Base-by-base conservation (phyloP, 2,888 invertebrate genomes). In the Timema podura region DNA sequence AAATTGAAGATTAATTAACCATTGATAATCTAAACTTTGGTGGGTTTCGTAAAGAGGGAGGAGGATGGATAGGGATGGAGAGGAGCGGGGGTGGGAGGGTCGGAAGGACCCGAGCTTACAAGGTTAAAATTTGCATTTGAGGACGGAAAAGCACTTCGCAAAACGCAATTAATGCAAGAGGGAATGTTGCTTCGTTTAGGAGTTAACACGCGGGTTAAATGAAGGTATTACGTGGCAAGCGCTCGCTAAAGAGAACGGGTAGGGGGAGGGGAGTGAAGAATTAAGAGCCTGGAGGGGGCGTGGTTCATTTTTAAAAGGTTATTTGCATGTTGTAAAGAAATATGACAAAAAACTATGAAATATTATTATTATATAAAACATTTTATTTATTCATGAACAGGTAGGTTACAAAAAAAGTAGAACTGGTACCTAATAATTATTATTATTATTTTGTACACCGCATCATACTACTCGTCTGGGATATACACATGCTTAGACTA, bases 1-100 rank as follows among this genome's bases (percentile, higher is more conserved):
- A 83, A 83, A 83, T 82, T 82, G 82, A 82, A 82, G 82, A 82
- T 83, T 82, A 83, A 83, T 83, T 83, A 82, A 83, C 82, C 83
- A 79, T 80, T 79, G 82, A 82, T 82, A 82, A 82, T 82, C 82
- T 82, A 82, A 82, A 81, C 82, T 81, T 80, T 81, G 72, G 72
- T 15, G 44, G 66, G 48, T 15, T 15, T 11, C 10, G n/a, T 46
- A n/a, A 47, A 44, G 30, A 30, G 66, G 66, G 48, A 15, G 48
- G 30, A 47, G 48, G 66, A 30, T 48, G 80, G 81, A 15, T n/a
- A 51, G 51, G 51, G 13, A n/a, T 51, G 13, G 6, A 2, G 57
- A 5, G 5, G 13, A 57, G 30, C 7, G 57, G 57, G 57, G 57
- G 57, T n/a, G 13, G 15, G 5, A 57, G 15, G 57, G 51, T 51